Base-by-base conservation (phyloP, 2,888 invertebrate genomes). In the Ormia ochracea region DNA sequence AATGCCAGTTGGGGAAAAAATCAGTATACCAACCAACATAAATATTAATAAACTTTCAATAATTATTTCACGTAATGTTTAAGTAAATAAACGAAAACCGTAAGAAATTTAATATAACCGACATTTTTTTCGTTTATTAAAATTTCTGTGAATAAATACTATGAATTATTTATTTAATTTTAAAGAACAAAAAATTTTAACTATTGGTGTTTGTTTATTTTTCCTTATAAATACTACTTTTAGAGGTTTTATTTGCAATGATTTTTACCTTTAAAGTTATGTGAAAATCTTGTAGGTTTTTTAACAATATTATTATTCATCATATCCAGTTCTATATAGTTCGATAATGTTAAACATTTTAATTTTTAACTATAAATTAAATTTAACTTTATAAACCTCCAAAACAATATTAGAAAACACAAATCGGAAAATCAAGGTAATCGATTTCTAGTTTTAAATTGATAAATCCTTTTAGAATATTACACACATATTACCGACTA, bases 141-240 rank as follows among this genome's bases (percentile, higher is more conserved):
- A 75, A 79, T 75, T 79, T 59, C 66, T 45, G 50, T 68, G 56
- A 80, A 80, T 76, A 76, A 80, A 80, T 58, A 48, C 56, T 68
- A 73, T 73, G 56, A 68, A 68, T 58, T 56, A 68, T 73, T 75
- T 43, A 75, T 73, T 80, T 43, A 63, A 80, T 43, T 58, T 72
- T 54, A 72, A 79, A 70, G 52, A 63, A 74, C 69, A 74, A 73
- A 72, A 56, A 41, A 19, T 52, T 52, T 10, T 52, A 68, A 69
- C 36, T 33, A 65, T 70, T 75, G 43, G 43, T 79, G 74, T 76
- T 52, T 76, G 14, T 79, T 75, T 75, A 74, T 75, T 74, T 75
- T 65, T 19, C 26, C 7, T 48, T 33, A 36, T 21, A 45, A 52
- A 43, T 28, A 45, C 17, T 14, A 5, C 33, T 56, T 23, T 61